phyloP scores from a whole-genome alignment of 2,797 vertebrate species.

The Pteropus rufus region DNA sequence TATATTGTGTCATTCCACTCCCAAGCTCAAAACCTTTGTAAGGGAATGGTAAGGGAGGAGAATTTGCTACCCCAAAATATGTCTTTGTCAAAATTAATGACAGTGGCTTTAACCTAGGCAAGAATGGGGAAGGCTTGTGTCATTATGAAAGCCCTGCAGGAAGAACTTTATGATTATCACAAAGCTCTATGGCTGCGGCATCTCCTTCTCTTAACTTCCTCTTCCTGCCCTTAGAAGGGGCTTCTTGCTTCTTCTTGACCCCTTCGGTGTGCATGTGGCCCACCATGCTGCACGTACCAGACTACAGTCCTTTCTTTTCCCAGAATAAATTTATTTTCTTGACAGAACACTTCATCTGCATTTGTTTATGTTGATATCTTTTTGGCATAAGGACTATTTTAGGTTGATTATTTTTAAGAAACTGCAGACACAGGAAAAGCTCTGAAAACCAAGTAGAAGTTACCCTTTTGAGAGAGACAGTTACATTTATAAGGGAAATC shows the following conservation, averaged over 20 bases:
- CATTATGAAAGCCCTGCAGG: background rate
- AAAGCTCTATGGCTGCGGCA: background rate
- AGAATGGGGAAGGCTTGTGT: background rate
- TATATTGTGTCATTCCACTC: background rate
- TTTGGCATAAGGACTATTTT: background rate
- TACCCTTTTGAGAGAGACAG: background rate
- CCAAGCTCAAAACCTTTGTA: background rate
- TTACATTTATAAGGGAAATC: background rate
- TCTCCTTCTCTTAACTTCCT: background rate
- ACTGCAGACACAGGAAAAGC: background rate
- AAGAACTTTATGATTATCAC: background rate
- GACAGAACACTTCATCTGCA: background rate
- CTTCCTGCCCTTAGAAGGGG: background rate
- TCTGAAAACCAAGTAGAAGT: background rate
- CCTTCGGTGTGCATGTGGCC: background rate
- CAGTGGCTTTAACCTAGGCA: background rate
- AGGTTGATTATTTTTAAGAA: background rate
- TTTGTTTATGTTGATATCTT: background rate
- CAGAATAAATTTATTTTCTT: background rate
- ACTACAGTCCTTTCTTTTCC: background rate
- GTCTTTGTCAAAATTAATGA: background rate
- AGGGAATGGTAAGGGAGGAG: background rate
- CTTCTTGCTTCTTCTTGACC: background rate
- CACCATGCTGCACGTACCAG: background rate
- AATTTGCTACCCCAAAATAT: background rate